phyloP scores from a whole-genome alignment of 2,797 vertebrate species.

The Somateria mollissima region DNA sequence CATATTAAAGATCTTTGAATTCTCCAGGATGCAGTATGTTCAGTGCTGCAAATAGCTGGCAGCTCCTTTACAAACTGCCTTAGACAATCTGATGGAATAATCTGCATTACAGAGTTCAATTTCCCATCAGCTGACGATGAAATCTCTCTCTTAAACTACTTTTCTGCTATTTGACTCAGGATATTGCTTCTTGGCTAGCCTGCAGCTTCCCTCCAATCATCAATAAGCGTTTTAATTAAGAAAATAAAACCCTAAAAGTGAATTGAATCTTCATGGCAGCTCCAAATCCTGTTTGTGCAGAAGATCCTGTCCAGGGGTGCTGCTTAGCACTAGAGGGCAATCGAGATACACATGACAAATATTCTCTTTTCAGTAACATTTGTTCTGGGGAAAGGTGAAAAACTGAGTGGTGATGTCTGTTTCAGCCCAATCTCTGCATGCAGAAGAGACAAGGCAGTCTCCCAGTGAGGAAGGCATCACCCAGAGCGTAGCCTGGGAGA shows the following conservation, averaged over 20 bases:
- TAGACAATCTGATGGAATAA: constrained; percentile 35
- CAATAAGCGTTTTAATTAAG: constrained; percentile 57
- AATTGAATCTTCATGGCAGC: not conserved
- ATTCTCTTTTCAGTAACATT: not conserved
- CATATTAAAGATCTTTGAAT: constrained; percentile 21
- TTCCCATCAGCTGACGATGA: constrained; percentile 35
- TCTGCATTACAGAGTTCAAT: constrained; percentile 9
- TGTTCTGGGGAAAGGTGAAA: not conserved
- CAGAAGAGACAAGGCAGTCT: not conserved
- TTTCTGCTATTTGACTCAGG: constrained; percentile 44
- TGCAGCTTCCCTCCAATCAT: constrained; percentile 9
- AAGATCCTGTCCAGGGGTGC: not conserved
- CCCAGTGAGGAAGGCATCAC: not conserved
- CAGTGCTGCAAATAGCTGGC: constrained; percentile 9
- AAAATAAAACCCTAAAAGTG: constrained; percentile 27
- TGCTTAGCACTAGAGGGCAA: constrained; percentile 71
- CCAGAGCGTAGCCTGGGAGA: not conserved
- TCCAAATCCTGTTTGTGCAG: not conserved
- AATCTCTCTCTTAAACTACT: constrained; percentile 38
- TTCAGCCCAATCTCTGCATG: not conserved
- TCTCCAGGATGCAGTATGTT: not conserved
- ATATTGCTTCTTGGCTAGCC: constrained; percentile 29
- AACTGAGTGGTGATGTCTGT: not conserved
- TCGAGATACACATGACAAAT: not conserved
- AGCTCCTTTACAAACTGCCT: constrained; percentile 26